A percentile compares a stretch with the other conserved stretches of the same genome.
Conservation (phyloP, 2,113 vertebrate genomes). For the Narcine bancroftii region DNA sequence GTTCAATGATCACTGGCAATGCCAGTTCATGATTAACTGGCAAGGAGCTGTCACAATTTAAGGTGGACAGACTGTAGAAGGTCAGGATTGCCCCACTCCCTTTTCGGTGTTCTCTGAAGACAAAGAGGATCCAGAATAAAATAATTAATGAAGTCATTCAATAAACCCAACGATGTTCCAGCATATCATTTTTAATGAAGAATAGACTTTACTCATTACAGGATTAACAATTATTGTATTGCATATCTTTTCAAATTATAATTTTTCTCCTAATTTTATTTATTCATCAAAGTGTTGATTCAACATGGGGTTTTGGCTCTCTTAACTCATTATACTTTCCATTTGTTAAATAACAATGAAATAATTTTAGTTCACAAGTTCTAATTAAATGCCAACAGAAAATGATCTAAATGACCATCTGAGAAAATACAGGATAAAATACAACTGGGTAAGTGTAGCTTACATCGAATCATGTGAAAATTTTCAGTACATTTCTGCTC, state of each 20-base stretch:
- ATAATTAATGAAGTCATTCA: not conserved
- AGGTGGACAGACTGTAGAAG: not conserved
- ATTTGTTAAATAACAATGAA: not conserved
- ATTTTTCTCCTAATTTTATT: not conserved
- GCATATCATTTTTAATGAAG: not conserved
- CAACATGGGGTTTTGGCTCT: not conserved
- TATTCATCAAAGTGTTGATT: not conserved
- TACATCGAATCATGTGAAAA: not conserved
- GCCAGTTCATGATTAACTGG: constrained; percentile 13
- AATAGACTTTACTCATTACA: not conserved
- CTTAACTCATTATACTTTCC: too few species aligned
- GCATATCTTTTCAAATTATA: not conserved
- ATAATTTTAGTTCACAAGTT: not conserved
- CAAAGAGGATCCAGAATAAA: not conserved
- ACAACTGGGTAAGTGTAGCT: not conserved
- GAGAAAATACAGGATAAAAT: constrained; percentile 7
- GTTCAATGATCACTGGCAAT: not conserved
- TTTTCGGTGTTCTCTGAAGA: not conserved
- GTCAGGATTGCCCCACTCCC: not conserved
- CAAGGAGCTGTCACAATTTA: not conserved
- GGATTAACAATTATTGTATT: not conserved
- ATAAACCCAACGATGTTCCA: not conserved
- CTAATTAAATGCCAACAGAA: not conserved
- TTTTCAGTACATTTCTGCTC: not conserved
- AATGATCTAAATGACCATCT: not conserved